Percentiles rank a stretch among this genome's conserved stretches.
Evolutionary conservation across 1,140 invertebrate species (phyloP).

Genomic region (Centruroides sculpturatus): DNA sequence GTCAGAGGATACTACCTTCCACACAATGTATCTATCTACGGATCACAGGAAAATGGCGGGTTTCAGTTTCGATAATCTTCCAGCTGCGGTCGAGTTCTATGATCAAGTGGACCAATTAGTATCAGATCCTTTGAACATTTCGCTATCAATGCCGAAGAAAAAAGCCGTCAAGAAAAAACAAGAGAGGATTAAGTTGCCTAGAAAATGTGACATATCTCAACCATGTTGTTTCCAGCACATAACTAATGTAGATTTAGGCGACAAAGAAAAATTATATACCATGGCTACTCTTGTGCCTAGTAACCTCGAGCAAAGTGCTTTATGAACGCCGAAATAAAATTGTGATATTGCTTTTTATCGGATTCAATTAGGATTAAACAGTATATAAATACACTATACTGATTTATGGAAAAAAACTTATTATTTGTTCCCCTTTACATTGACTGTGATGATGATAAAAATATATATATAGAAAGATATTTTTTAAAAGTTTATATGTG

Average conservation of each 20-base stretch:
- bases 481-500: too few relatives aligned
- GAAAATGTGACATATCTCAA: constrained; percentile 67
- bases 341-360: too few relatives aligned
- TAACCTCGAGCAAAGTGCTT: too few relatives aligned
- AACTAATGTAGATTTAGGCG: constrained; percentile 55
- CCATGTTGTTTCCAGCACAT: constrained; percentile 78
- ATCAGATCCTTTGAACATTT: constrained; percentile 63
- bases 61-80: constrained; percentile 59
- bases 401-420: too few relatives aligned
- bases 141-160: constrained; percentile 49
- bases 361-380: too few relatives aligned
- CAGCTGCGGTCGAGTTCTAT: constrained; percentile 51
- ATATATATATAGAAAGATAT: too few relatives aligned
- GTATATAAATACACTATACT: too few relatives aligned
- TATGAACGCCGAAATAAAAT: too few relatives aligned
- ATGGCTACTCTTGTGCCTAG: constrained; percentile 38
- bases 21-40: constrained; percentile 63
- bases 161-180: constrained; percentile 24
- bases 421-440: too few relatives aligned
- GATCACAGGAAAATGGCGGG: constrained; percentile 48
- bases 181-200: constrained; percentile 40
- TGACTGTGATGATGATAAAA: too few relatives aligned
- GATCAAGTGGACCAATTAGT: constrained; percentile 50
- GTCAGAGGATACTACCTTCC: constrained; percentile 48
- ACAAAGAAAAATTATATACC: constrained; percentile 48